Conservation (phyloP, 2,113 vertebrate genomes). For the Symphodus melops region DNA sequence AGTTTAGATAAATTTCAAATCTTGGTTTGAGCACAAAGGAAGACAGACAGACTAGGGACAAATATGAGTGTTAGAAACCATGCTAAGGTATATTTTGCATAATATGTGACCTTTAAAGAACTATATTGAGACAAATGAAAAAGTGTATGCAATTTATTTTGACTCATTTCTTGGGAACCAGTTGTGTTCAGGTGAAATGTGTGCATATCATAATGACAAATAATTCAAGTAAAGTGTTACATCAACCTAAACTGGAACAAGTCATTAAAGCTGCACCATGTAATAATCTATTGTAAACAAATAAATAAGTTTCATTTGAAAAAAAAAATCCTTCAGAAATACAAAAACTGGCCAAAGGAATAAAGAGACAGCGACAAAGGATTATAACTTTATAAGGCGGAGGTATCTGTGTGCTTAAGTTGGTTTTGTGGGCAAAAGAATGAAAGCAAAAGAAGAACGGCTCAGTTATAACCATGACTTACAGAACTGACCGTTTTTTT, state of each 20-base stretch:
- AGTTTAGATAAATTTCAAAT: too few relatives aligned
- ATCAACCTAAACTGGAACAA: constrained; percentile 36
- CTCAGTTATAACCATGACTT: background rate
- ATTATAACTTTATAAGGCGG: constrained; percentile 45
- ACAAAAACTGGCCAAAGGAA: constrained; percentile 67
- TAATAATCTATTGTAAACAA: constrained; percentile 71
- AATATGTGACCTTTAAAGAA: too few relatives aligned
- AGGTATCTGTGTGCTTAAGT: constrained; percentile 76
- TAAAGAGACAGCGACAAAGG: constrained; percentile 60
- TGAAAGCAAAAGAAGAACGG: constrained; percentile 14
- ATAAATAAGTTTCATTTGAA: constrained; percentile 74
- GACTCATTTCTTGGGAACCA: background rate
- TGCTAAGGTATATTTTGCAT: too few relatives aligned
- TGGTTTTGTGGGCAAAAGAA: constrained; percentile 22
- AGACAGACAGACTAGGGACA: too few relatives aligned
- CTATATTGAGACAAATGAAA: background rate
- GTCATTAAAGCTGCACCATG: constrained; percentile 63
- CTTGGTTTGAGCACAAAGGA: too few relatives aligned
- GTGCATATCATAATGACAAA: constrained; percentile 48
- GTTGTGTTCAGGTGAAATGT: constrained; percentile 3
- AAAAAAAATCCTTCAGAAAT: constrained; percentile 75
- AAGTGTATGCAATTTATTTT: background rate
- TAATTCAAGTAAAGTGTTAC: constrained; percentile 66
- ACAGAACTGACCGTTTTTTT: constrained; percentile 8
- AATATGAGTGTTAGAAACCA: too few relatives aligned